Evolutionary conservation across 2,888 invertebrate species (phyloP).

Genomic region (Acrobasis suavella): DNA sequence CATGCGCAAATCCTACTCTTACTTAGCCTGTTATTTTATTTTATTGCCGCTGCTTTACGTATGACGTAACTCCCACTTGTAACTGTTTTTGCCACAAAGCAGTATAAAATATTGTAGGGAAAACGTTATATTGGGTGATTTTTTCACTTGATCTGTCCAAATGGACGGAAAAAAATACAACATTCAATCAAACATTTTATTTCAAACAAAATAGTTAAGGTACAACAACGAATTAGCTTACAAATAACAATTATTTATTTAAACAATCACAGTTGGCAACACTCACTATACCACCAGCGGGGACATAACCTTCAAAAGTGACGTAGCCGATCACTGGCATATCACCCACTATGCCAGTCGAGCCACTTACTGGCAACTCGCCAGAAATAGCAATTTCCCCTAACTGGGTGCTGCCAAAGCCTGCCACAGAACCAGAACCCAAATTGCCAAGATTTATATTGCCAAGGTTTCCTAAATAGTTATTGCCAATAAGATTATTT

Average conservation of each 20-base stretch:
- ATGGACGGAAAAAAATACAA: too few relatives aligned
- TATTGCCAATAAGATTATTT: slow-evolving; percentile 17
- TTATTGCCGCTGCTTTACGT: too few relatives aligned
- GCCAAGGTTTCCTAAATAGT: slow-evolving; percentile 12
- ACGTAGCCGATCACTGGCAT: slow-evolving; percentile 72
- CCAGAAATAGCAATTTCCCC: slow-evolving; percentile 60
- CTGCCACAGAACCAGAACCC: not conserved
- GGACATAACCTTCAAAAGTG: slow-evolving; percentile 65
- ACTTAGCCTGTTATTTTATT: too few relatives aligned
- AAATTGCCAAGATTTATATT: slow-evolving; percentile 3
- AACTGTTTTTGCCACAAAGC: too few relatives aligned
- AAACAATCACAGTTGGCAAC: slow-evolving; percentile 51
- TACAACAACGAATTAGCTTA: slow-evolving; percentile 31
- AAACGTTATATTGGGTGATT: too few relatives aligned
- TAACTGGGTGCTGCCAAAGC: slow-evolving; percentile 41
- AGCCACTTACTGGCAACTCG: slow-evolving; percentile 61
- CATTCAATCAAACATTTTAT: slow-evolving; percentile 18
- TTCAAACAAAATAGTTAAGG: slow-evolving; percentile 25
- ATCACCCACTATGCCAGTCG: slow-evolving; percentile 59
- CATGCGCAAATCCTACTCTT: too few relatives aligned
- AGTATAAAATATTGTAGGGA: too few relatives aligned
- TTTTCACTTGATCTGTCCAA: too few relatives aligned
- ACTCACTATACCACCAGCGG: slow-evolving; percentile 64
- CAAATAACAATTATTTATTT: slow-evolving; percentile 36
- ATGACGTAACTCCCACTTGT: too few relatives aligned